Conservation (phyloP, 2,113 vertebrate species). For the Ranitomeya variabilis region DNA sequence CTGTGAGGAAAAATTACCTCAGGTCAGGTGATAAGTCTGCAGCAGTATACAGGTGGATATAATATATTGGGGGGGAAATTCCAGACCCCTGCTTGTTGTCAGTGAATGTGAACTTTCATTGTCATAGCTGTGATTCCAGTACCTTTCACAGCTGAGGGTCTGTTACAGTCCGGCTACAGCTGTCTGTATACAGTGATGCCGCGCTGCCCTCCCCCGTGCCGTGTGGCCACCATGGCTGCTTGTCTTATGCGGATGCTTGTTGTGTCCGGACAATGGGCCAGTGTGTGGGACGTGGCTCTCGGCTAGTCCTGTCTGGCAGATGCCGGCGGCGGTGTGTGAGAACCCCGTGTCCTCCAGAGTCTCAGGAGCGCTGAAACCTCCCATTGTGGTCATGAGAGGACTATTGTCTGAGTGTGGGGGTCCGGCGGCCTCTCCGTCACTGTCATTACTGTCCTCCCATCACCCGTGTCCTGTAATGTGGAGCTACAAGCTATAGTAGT, state of each 20-base stretch:
- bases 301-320: slow-evolving; percentile 28
- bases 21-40: no score
- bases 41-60: no score
- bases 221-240: neutral
- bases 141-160: neutral
- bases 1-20: neutral
- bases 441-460: neutral
- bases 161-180: neutral
- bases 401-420: neutral
- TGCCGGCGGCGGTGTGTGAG: slow-evolving; percentile 3
- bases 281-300: neutral
- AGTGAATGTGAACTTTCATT: no score
- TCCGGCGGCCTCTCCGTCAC: neutral
- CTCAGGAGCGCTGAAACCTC: neutral
- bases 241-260: neutral
- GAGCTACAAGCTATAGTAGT: neutral
- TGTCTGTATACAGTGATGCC: neutral
- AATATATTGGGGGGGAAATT: no score
- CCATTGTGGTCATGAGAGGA: neutral
- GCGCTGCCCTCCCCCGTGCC: no score
- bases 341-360: neutral
- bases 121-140: neutral
- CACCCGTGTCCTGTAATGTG: neutral
- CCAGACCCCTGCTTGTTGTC: no score
- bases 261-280: neutral